Conservation (phyloP, 2,797 vertebrate genomes). For the Eulemur mongoz region DNA sequence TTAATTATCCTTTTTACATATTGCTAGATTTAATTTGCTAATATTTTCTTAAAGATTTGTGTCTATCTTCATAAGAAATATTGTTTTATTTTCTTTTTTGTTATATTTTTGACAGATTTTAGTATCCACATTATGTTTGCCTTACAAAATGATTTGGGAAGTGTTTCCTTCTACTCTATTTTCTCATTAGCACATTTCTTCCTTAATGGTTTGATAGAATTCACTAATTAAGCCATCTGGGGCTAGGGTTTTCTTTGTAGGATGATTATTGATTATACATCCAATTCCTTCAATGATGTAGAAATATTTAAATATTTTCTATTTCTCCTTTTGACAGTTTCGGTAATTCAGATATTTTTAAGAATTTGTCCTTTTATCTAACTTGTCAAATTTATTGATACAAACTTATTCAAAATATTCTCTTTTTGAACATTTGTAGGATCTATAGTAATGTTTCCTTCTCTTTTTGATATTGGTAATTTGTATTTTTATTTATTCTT, state of each 20-base stretch:
- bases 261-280: neutral
- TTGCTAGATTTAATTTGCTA: constrained; percentile 7
- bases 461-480: neutral
- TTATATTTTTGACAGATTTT: constrained; percentile 16
- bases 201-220: neutral
- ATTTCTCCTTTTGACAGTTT: neutral
- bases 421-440: neutral
- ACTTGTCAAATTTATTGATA: neutral
- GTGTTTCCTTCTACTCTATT: neutral
- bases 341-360: neutral
- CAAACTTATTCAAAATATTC: neutral
- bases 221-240: neutral
- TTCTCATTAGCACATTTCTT: neutral
- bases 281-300: neutral
- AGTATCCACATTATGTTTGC: neutral
- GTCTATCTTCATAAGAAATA: neutral
- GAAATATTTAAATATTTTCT: neutral
- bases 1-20: neutral
- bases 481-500: neutral
- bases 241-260: neutral
- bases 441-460: neutral
- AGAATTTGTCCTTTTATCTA: neutral
- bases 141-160: neutral
- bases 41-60: neutral
- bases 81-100: neutral